A percentile compares a stretch with the other conserved stretches of the same genome.
Evolutionary conservation across 2,113 vertebrate species (phyloP).

Genomic region (Phyllopteryx taeniolatus): DNA sequence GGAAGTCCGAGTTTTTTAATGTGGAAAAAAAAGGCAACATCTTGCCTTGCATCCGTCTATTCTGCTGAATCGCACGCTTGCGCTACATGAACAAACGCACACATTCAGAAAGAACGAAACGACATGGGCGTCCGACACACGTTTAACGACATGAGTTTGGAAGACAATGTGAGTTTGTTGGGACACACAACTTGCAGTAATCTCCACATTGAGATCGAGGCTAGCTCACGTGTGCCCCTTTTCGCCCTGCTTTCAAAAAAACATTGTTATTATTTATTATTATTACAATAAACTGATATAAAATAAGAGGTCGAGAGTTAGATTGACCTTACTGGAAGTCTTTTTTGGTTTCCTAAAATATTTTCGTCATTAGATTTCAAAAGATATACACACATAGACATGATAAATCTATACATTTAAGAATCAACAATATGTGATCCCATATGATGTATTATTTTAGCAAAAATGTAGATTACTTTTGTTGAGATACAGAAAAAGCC

Average conservation of each 20-base stretch:
- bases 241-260: conserved; percentile 48
- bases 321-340: conserved; percentile 52
- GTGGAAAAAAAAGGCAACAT: conserved; percentile 51
- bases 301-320: conserved; percentile 45
- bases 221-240: conserved; percentile 33
- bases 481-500: conserved; percentile 57
- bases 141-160: conserved; percentile 66
- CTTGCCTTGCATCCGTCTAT: conserved; percentile 53
- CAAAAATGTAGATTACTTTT: conserved; percentile 60
- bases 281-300: conserved; percentile 54
- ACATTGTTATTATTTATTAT: conserved; percentile 20
- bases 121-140: conserved; percentile 47
- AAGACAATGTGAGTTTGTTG: conserved; percentile 76
- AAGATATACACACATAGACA: conserved; percentile 67
- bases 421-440: conserved; percentile 76
- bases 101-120: conserved; percentile 50
- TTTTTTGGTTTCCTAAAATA: conserved; percentile 32
- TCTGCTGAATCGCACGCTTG: conserved; percentile 32
- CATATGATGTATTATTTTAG: conserved; percentile 49
- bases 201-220: conserved; percentile 46
- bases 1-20: conserved; percentile 50
- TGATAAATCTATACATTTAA: conserved; percentile 71
- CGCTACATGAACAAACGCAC: conserved; percentile 53
- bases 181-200: conserved; percentile 49
- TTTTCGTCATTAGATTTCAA: conserved; percentile 70